Evolutionary conservation across 2,113 vertebrate genomes (phyloP), one percentile per base, ranked within the genome.

Genomic region (Oriolus oriolus): DNA sequence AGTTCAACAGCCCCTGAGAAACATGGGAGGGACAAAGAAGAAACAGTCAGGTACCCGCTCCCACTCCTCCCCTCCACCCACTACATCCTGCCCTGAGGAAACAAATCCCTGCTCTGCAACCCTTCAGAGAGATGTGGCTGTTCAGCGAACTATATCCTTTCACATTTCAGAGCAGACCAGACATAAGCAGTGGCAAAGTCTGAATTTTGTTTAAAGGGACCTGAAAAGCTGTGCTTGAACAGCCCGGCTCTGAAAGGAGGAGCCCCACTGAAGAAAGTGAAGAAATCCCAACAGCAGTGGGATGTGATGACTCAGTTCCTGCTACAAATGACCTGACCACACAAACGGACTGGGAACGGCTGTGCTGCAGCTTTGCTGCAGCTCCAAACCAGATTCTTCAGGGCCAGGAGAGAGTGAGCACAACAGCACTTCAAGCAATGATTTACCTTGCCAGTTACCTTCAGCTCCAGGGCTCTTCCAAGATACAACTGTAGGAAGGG

Each of bases 401-500:
- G 14, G 23, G 53, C 64, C 26, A 49, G 65, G 12, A 87, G 22
- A 44, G 3, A 74, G 42, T 0, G 1, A 79, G n/a, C 30, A 87
- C 66, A 83, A 74, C 84, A 75, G 16, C 66, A 87, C 8, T 3
- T 52, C 64, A 88, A 91, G 61, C 60, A 76, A 57, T 1, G 0
- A 56, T 91, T 83, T 71, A 93, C 63, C 57, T 64, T 59, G 33
- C 63, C 77, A 84, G 92, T 82, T 90, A 95, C 74, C 42, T 94
- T 45, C 63, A 78, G 65, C 69, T 83, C 27, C 52, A 82, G 59
- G 49, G 37, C 20, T 86, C 27, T 47, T 87, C 57, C 82, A 92
- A 94, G 20, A 82, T 9, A 80, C 16, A 68, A 65, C 52, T 54
- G 19, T 41, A 82, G 41, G 30, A 94, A 68, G 41, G 54, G 68